A percentile compares a stretch with the other conserved stretches of the same genome.
Conservation (phyloP, 2,888 invertebrate genomes). For the Gymnosoma rotundatum region DNA sequence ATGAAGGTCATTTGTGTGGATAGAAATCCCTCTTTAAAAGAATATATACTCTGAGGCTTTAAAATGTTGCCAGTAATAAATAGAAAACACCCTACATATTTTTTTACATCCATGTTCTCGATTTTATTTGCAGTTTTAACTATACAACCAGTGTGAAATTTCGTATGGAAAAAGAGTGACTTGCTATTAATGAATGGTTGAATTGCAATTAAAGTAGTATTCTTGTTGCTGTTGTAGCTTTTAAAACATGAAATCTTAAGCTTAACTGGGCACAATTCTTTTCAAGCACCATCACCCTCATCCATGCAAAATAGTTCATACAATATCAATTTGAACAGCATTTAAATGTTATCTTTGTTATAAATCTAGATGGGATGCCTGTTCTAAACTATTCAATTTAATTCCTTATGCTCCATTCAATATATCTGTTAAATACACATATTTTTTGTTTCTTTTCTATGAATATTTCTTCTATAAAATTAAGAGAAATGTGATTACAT, state of each 20-base stretch:
- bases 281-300: constrained; percentile 66
- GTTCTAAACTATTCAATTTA: constrained; percentile 30
- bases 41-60: too few species aligned
- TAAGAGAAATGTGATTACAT: constrained; percentile 46
- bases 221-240: constrained; percentile 36
- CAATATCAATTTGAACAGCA: constrained; percentile 67
- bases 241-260: constrained; percentile 54
- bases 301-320: constrained; percentile 55
- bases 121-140: background rate
- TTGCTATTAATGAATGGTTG: constrained; percentile 64
- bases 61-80: too few species aligned
- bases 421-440: background rate
- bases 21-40: too few species aligned
- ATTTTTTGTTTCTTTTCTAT: background rate
- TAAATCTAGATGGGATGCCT: constrained; percentile 76
- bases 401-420: constrained; percentile 15
- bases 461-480: constrained; percentile 14
- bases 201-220: constrained; percentile 64
- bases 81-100: too few species aligned
- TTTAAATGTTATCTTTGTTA: constrained; percentile 79
- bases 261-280: constrained; percentile 30
- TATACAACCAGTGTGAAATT: constrained; percentile 12
- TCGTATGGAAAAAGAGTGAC: constrained; percentile 8
- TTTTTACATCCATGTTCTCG: too few species aligned
- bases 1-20: too few species aligned